Base-by-base conservation (phyloP, 2,888 invertebrate species). In the Leptopilina drosophilae region DNA sequence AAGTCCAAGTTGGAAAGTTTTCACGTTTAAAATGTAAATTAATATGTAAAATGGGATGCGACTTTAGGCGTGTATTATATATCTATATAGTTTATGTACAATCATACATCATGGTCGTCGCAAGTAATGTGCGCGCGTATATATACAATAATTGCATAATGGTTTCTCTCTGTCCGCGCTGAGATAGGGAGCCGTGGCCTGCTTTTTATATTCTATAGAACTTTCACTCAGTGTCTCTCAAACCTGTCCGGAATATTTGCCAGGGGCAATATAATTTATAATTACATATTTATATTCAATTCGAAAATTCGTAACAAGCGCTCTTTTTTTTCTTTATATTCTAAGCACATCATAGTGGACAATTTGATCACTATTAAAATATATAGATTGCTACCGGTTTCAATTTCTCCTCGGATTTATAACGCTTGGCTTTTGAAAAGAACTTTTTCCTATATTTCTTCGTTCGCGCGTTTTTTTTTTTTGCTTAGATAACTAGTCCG, bases 181-280 rank as follows among this genome's bases (percentile, higher is more conserved):
- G 84, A 87, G 86, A 89, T 87, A 87, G 85, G 86, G 85, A 88
- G 88, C 88, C 89, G 84, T 89, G 89, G 89, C 88, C 89, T 88
- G 88, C 84, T 89, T 90, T 87, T 87, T 49, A 33, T 49, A 49
- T 87, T 82, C 84, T 79, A 82, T 83, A 84, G 83, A 83, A 89
- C 89, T 89, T 89, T 90, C 90, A 89, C 89, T 89, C 84, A 83
- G 73, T 56, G 73, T 73, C 73, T 73, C 53, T 73, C 73, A 53
- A 73, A 73, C 73, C 56, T 56, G 53, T 73, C 69, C 56, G 33
- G 73, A 73, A 53, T 53, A 56, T 73, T 26, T 49, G 49, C 14
- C 14, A 14, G 8, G 56, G n/a, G 53, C 53, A 33, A 33, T 14
- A 33, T 15, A 12, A 1, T 12, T 73, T 56, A 73, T 49, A 49